Conservation (phyloP, 2,797 vertebrate species). For the Scomberomorus guttatus region DNA sequence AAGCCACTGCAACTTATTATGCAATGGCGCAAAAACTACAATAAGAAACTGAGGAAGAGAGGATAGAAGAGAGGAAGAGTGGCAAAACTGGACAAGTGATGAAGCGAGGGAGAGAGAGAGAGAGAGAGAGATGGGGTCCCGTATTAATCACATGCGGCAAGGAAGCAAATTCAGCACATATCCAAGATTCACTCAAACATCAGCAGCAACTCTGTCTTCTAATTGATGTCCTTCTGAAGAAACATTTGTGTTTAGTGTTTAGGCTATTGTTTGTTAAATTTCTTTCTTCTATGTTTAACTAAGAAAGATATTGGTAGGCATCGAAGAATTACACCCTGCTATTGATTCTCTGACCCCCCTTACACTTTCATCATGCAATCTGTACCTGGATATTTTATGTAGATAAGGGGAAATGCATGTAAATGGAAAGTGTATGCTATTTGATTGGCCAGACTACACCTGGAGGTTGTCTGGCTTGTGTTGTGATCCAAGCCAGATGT, state of each 20-base stretch:
- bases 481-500: slow-evolving; percentile 11
- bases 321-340: background rate
- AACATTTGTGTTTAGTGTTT: background rate
- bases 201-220: slow-evolving; percentile 19
- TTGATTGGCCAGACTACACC: background rate
- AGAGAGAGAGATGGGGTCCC: background rate
- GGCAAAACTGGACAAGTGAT: slow-evolving; percentile 16
- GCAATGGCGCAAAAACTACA: no score
- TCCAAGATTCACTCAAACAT: slow-evolving; percentile 17
- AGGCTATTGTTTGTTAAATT: no score
- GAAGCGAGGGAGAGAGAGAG: slow-evolving; percentile 4
- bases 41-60: slow-evolving; percentile 9
- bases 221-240: slow-evolving; percentile 10
- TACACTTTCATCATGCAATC: background rate
- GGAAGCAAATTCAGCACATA: slow-evolving; percentile 43
- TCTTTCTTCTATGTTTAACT: background rate
- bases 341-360: background rate
- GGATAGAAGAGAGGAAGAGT: slow-evolving; percentile 5
- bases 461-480: background rate
- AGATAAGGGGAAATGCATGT: background rate
- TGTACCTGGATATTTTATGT: background rate
- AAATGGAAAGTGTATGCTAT: background rate
- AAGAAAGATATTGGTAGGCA: background rate
- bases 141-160: slow-evolving; percentile 34
- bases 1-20: slow-evolving; percentile 14